A percentile compares a stretch with the other conserved stretches of the same genome.
Evolutionary conservation across 2,797 vertebrate genomes (phyloP).

Genomic region (Sebastes nivosus): DNA sequence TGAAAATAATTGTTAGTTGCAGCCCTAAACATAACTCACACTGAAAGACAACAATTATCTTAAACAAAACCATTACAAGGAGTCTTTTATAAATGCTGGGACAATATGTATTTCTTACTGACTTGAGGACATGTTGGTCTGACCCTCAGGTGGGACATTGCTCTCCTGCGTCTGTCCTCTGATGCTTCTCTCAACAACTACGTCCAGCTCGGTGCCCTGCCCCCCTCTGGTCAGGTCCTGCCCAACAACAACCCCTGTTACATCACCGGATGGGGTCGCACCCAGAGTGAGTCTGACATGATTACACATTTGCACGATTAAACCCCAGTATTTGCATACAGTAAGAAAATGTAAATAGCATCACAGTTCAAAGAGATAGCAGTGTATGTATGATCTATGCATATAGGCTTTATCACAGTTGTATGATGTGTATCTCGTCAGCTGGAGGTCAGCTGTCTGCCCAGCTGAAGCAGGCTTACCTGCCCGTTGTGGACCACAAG

Average conservation of each 20-base stretch:
- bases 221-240: slow-evolving; percentile 81
- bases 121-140: background rate
- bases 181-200: slow-evolving; percentile 82
- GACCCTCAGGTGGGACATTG: slow-evolving; percentile 88
- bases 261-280: slow-evolving; percentile 92
- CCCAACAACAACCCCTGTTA: slow-evolving; percentile 87
- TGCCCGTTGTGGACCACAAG: slow-evolving; percentile 82
- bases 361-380: background rate
- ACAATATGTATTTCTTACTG: background rate
- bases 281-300: slow-evolving; percentile 83
- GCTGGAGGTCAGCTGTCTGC: slow-evolving; percentile 83
- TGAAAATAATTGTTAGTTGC: background rate
- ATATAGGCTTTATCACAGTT: background rate
- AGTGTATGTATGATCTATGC: too few species aligned
- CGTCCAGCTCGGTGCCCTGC: slow-evolving; percentile 85
- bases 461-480: slow-evolving; percentile 87
- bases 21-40: background rate
- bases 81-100: background rate
- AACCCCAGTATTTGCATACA: background rate
- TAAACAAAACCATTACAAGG: background rate
- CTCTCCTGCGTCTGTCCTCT: slow-evolving; percentile 84
- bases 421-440: slow-evolving; percentile 12
- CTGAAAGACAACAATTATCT: background rate
- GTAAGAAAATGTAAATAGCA: background rate
- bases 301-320: background rate